Base-by-base conservation (phyloP, 2,888 invertebrate genomes). In the Trichacis sp. region DNA sequence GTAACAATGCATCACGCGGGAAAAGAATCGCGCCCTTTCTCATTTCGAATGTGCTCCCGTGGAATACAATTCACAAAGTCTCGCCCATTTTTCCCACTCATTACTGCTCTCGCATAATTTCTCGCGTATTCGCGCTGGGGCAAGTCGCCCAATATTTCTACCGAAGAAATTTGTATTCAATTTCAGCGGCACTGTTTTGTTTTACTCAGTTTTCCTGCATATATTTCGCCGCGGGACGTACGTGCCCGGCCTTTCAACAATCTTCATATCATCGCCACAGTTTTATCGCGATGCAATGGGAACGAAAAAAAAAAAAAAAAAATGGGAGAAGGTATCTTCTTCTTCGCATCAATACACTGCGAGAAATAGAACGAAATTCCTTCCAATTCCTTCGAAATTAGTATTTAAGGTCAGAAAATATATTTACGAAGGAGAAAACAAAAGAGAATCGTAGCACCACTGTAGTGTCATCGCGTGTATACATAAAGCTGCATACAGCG, bases 121-220 rank as follows among this genome's bases (percentile, higher is more conserved):
- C 69, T 71, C 70, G 70, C 67, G 64, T 55, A 72, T 73, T 70
- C 69, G 63, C 24, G 24, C 60, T 38, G 17, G 56, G 46, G 61
- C 55, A 62, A 66, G 64, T 48, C 62, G 62, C 57, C 60, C 55
- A 52, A 66, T 72, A 72, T 70, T 73, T 73, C 66, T 68, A 50
- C 36, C 12, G 50, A 42, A 55, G 64, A 73, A 77, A 77, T 78
- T 77, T 77, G 75, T 78, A 78, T 78, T 78, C 76, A 76, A 78
- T 78, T 78, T 77, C 73, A 66, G 72, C 71, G 62, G 48, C 57
- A 72, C 72, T 76, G 74, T 76, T 77, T 77, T 74, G 74, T 76
- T 78, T 76, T 73, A 74, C 72, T 73, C 71, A 38, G 68, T 66
- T 69, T 66, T 51, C 58, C 71, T 64, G 75, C 73, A 76, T 77